These are phyloP conservation scores for Catharus minimus DNA, from an alignment of 2,113 vertebrate genomes.

Conservation along the genomic window DNA sequence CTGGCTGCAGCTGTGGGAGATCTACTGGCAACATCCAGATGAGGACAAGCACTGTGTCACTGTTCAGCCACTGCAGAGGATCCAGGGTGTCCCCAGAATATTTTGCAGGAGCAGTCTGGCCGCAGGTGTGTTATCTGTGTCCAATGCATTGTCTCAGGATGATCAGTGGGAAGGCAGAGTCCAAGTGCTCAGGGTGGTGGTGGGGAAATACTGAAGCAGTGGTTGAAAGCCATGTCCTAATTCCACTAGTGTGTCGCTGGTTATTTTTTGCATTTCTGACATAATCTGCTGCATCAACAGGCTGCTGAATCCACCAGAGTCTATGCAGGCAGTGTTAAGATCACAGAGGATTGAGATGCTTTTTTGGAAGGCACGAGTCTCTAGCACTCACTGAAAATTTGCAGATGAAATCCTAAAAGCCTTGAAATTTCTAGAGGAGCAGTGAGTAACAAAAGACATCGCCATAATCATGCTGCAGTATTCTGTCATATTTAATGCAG, in stretches of 20 bases:
- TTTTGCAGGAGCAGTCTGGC: not conserved
- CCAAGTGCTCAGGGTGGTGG: not conserved
- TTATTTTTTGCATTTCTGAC: not conserved
- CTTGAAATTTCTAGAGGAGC: not conserved
- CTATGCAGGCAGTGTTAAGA: not conserved
- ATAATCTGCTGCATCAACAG: not conserved
- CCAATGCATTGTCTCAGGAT: not conserved
- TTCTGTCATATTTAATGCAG: not conserved
- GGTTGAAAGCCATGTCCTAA: not conserved
- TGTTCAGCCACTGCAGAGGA: not conserved
- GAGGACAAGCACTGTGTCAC: rapidly evolving
- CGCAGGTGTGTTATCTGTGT: not conserved
- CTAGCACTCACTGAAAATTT: not conserved
- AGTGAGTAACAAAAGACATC: not conserved
- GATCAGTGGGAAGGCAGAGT: not conserved
- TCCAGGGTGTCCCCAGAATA: not conserved
- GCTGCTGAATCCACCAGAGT: not conserved
- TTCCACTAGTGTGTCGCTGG: not conserved
- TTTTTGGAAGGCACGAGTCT: not conserved
- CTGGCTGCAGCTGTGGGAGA: not conserved
- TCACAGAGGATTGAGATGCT: not conserved
- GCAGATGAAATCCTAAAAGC: not conserved
- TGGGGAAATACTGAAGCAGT: not conserved
- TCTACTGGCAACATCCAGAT: rapidly evolving
- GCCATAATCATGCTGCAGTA: not conserved